A percentile compares a stretch with the other conserved stretches of the same genome.
Evolutionary conservation across 1,140 invertebrate species (phyloP).

Genomic region (Penaeus chinensis): DNA sequence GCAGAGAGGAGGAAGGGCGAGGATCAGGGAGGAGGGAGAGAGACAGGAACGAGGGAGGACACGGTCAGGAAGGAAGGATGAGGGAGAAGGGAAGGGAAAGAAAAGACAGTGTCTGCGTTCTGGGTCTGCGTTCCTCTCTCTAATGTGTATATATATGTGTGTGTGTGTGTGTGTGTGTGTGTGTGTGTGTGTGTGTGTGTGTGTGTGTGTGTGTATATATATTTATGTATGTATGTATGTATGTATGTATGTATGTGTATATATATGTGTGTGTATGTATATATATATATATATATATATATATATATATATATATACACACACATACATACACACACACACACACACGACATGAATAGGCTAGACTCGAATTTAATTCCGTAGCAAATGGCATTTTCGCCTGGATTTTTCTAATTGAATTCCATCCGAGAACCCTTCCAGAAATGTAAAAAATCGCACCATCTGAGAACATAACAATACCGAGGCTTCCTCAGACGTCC

Average conservation of each 20-base stretch:
- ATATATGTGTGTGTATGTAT: constrained; percentile 36
- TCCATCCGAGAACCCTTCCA: too few species aligned
- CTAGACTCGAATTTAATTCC: not conserved
- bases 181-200: too few species aligned
- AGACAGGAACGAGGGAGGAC: constrained; percentile 27
- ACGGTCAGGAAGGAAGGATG: not conserved
- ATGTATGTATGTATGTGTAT: constrained; percentile 8
- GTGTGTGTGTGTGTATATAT: not conserved
- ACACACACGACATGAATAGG: not conserved
- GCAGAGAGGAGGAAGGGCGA: not conserved
- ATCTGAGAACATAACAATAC: not conserved
- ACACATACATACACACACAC: not conserved
- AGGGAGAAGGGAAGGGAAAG: not conserved
- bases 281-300: constrained; percentile 27
- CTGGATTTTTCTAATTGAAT: too few species aligned
- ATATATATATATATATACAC: constrained; percentile 29
- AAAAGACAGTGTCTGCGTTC: too few species aligned
- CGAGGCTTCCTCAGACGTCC: constrained; percentile 7
- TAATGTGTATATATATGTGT: too few species aligned
- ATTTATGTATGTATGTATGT: too few species aligned
- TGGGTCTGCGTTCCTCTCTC: too few species aligned
- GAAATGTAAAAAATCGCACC: too few species aligned
- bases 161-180: too few species aligned
- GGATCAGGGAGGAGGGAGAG: not conserved
- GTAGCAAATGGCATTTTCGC: too few species aligned